These are phyloP conservation scores for Hypotaenidia philippensis DNA, from an alignment of 2,797 vertebrate genomes.

Conservation along the genomic window DNA sequence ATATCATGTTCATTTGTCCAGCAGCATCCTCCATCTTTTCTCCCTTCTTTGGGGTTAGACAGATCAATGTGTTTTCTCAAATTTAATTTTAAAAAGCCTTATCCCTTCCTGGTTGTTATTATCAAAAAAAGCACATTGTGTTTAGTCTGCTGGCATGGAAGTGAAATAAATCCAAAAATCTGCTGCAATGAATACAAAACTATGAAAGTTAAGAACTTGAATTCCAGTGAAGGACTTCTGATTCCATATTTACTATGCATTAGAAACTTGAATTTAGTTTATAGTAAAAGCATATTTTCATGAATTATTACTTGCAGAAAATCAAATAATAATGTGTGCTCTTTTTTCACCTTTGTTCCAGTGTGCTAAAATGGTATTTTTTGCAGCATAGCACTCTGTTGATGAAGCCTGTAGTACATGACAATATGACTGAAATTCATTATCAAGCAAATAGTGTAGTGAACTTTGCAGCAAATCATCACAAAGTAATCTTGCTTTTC, in stretches of 20 bases:
- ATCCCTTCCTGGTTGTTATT: neutral
- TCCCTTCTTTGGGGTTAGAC: neutral
- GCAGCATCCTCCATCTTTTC: neutral
- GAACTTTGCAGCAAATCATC: conserved; percentile 79
- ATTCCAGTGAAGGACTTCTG: conserved; percentile 37
- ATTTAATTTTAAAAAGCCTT: neutral
- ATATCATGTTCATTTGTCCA: neutral
- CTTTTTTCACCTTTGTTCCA: conserved; percentile 72
- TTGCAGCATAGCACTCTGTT: conserved; percentile 66
- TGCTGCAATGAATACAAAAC: conserved; percentile 52
- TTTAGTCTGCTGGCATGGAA: conserved; percentile 41
- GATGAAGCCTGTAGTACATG: conserved; percentile 77
- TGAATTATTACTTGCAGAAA: conserved; percentile 77
- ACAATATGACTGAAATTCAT: conserved; percentile 79
- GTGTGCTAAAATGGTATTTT: conserved; percentile 75
- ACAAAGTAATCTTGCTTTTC: conserved; percentile 74
- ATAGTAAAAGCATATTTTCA: conserved; percentile 49
- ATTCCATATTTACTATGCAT: neutral
- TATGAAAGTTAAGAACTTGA: conserved; percentile 53
- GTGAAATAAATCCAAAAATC: conserved; percentile 34
- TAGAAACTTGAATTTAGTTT: conserved; percentile 60
- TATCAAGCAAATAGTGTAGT: conserved; percentile 77
- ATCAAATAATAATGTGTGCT: conserved; percentile 74
- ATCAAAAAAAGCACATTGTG: neutral
- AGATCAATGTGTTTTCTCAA: neutral